A percentile compares a stretch with the other conserved stretches of the same genome.
phyloP scores from a whole-genome alignment of 2,113 vertebrate genomes.

The Pionites leucogaster region DNA sequence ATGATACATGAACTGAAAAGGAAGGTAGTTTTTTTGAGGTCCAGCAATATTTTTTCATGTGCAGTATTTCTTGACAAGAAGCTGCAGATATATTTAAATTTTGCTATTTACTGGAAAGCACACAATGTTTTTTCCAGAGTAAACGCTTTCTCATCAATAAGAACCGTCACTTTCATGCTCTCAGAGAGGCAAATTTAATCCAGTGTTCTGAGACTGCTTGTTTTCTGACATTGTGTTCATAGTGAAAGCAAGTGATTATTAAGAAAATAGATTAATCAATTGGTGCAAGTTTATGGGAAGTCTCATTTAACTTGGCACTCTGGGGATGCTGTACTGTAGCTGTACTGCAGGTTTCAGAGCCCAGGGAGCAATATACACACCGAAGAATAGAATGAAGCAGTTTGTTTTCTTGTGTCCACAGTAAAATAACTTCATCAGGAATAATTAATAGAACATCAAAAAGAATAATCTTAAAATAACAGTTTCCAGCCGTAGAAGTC shows the following conservation, averaged over 20 bases:
- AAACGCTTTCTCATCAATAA: background rate
- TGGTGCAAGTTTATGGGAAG: background rate
- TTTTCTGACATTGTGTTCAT: background rate
- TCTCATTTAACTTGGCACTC: background rate
- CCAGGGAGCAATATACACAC: background rate
- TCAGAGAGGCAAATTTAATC: background rate
- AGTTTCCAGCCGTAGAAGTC: background rate
- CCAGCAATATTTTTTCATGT: background rate
- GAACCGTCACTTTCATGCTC: background rate
- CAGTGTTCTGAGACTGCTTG: background rate
- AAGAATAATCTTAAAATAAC: conserved; percentile 1
- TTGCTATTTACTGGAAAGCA: background rate
- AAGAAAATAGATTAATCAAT: background rate
- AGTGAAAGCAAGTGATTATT: conserved; percentile 3
- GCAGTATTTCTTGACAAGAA: background rate
- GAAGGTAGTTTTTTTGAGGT: background rate
- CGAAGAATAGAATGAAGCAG: background rate
- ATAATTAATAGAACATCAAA: conserved; percentile 22
- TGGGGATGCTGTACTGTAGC: background rate
- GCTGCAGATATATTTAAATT: background rate
- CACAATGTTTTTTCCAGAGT: accelerated
- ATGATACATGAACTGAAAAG: background rate
- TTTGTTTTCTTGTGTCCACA: background rate
- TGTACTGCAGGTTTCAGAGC: background rate
- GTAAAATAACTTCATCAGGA: background rate